Percentiles rank a stretch among this genome's conserved stretches.
Conservation (phyloP, 1,140 invertebrate genomes). For the Probaryconus sp. region DNA sequence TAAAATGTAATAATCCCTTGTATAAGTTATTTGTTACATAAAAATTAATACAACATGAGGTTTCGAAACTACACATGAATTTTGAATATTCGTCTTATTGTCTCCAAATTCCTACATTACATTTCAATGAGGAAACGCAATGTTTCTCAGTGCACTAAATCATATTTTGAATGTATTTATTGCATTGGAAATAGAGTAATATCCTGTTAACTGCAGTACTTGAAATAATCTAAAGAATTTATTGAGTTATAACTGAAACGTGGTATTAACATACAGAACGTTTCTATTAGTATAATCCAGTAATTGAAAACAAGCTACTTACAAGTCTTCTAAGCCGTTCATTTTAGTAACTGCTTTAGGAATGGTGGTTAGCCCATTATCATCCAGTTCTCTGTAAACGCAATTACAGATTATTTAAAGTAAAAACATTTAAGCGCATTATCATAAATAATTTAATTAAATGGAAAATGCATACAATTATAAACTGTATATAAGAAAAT, state of each 20-base stretch:
- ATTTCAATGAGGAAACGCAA: not conserved
- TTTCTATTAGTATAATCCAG: constrained; percentile 6
- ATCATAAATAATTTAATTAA: no score
- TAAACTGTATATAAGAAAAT: no score
- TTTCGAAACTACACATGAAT: no score
- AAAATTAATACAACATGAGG: no score
- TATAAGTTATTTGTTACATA: not conserved
- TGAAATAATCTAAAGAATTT: not conserved
- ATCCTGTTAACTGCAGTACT: not conserved
- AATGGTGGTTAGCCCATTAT: constrained; percentile 84
- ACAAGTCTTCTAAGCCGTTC: constrained; percentile 84
- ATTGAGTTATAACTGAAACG: not conserved
- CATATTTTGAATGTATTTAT: constrained; percentile 6
- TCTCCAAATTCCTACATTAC: no score
- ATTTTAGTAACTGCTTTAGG: constrained; percentile 82
- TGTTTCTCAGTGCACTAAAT: constrained; percentile 2
- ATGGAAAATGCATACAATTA: no score
- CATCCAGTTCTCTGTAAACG: constrained; percentile 85
- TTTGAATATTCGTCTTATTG: no score
- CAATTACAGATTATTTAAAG: no score
- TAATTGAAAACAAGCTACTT: constrained; percentile 76
- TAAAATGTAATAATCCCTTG: constrained; percentile 26
- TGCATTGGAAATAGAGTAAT: not conserved
- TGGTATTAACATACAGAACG: not conserved
- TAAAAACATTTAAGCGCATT: no score